phyloP scores from a whole-genome alignment of 2,797 vertebrate species.

The Anguilla marmorata region DNA sequence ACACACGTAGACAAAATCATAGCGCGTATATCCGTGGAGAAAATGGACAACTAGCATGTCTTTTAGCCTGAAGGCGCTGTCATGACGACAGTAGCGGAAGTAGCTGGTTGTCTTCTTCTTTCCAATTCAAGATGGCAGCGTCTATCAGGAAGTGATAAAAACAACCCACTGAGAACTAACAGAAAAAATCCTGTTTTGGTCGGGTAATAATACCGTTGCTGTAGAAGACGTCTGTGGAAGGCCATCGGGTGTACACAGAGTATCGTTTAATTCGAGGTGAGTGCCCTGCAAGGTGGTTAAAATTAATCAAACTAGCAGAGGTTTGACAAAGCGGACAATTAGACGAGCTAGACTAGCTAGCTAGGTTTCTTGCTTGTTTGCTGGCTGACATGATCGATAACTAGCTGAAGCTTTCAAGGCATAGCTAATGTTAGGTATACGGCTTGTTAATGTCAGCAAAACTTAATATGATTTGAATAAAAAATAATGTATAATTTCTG shows the following conservation, averaged over 20 bases:
- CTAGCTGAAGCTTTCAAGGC: not conserved
- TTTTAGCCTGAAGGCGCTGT: slow-evolving; percentile 8
- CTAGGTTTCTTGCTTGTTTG: not conserved
- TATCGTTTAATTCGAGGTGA: slow-evolving; percentile 30
- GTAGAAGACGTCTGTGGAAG: slow-evolving; percentile 16
- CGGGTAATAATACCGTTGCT: not conserved
- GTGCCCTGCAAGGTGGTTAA: slow-evolving; percentile 20
- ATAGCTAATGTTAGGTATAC: not conserved
- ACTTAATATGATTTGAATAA: not conserved
- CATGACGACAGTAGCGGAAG: slow-evolving; percentile 38
- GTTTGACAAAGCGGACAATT: slow-evolving; percentile 12
- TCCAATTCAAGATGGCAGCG: slow-evolving; percentile 37
- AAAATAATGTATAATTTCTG: not conserved
- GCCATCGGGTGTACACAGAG: slow-evolving; percentile 19
- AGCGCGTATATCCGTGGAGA: not conserved
- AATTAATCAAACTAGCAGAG: not conserved
- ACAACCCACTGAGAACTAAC: slow-evolving; percentile 20
- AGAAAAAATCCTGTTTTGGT: slow-evolving; percentile 23
- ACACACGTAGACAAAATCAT: not conserved
- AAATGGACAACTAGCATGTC: not conserved
- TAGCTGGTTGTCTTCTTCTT: slow-evolving; percentile 2
- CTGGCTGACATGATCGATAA: not conserved
- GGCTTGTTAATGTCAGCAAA: not conserved
- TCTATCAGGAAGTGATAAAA: slow-evolving; percentile 41
- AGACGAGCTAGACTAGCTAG: not conserved